Percentiles rank a stretch among this genome's conserved stretches.
phyloP scores from a whole-genome alignment of 30 jellyfish, hydroid and myxozoan genomes.

The Aurelia sp. region DNA sequence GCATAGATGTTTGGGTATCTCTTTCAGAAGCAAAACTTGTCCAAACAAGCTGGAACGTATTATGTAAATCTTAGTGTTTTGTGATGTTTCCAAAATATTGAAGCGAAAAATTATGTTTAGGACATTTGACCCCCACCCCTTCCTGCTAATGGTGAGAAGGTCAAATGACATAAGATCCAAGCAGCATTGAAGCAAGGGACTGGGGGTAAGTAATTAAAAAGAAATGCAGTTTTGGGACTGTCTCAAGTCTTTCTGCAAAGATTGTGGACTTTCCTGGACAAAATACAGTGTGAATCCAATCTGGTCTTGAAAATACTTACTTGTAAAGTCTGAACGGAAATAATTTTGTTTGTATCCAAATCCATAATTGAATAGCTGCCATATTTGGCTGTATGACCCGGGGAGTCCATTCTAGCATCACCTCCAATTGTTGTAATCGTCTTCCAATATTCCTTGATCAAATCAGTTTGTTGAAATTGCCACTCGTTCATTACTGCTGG shows the following conservation, averaged over 20 bases:
- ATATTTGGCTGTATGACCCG: slow-evolving; percentile 44
- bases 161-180: no score
- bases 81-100: no score
- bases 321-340: slow-evolving; percentile 3
- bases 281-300: neutral
- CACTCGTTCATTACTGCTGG: slow-evolving; percentile 13
- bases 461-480: neutral
- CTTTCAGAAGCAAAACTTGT: no score
- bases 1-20: no score
- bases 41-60: no score
- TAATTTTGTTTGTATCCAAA: slow-evolving; percentile 1
- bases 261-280: neutral
- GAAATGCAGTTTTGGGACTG: neutral
- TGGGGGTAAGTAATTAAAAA: no score
- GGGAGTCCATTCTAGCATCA: slow-evolving; percentile 32
- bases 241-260: neutral
- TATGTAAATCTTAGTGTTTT: no score
- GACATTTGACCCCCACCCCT: no score
- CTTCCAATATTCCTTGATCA: neutral
- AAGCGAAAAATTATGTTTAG: no score
- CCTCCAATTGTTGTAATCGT: slow-evolving; percentile 34
- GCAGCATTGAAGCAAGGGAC: no score
- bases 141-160: no score
- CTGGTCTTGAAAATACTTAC: neutral
- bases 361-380: slow-evolving; percentile 32